phyloP scores from a whole-genome alignment of 2,113 vertebrate genomes.

The Pangasianodon hypophthalmus region DNA sequence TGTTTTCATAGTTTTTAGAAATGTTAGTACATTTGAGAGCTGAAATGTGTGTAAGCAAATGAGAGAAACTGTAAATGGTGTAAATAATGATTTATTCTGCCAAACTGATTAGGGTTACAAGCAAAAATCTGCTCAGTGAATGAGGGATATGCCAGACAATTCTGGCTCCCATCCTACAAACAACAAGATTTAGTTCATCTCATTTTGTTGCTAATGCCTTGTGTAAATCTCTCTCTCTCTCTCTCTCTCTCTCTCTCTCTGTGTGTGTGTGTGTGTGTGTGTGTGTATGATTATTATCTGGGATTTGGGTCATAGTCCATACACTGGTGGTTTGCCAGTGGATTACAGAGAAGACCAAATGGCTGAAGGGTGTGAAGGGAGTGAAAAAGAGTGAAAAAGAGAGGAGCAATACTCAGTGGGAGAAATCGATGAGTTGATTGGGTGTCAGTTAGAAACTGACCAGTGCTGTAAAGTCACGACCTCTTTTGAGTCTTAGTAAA shows the following conservation, averaged over 20 bases:
- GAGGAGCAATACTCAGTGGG: background rate
- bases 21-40: background rate
- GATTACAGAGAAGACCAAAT: conserved; percentile 61
- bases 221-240: conserved; percentile 9
- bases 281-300: conserved; percentile 39
- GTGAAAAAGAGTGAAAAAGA: background rate
- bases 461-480: background rate
- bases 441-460: background rate
- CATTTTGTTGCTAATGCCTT: conserved; percentile 18
- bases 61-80: background rate
- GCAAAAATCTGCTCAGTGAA: background rate
- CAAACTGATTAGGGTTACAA: background rate
- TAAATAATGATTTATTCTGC: background rate
- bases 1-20: background rate
- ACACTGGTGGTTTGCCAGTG: conserved; percentile 41
- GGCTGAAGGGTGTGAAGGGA: background rate
- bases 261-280: conserved; percentile 38
- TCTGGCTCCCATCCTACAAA: conserved; percentile 21
- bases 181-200: conserved; percentile 40
- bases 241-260: conserved; percentile 11
- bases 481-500: background rate
- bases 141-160: conserved; percentile 1
- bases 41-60: background rate
- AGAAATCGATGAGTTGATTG: background rate
- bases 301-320: conserved; percentile 49